These are phyloP conservation scores for Mycteria americana DNA, from an alignment of 2,797 vertebrate species.

Conservation along the genomic window DNA sequence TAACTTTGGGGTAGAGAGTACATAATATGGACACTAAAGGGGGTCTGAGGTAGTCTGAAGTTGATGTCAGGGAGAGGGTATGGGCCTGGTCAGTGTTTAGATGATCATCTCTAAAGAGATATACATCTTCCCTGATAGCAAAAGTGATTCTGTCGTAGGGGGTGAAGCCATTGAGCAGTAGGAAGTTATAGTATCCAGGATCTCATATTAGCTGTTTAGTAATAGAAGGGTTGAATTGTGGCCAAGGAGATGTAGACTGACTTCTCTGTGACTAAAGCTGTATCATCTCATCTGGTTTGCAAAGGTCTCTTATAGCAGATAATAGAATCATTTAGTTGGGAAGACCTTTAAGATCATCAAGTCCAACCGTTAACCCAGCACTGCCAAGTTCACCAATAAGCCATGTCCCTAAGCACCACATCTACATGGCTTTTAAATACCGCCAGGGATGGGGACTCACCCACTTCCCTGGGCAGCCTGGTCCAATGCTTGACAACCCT, in stretches of 20 bases:
- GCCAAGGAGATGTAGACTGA: background rate
- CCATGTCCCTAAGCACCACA: too few relatives aligned
- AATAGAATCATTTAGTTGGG: too few relatives aligned
- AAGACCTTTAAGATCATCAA: too few relatives aligned
- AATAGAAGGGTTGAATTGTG: background rate
- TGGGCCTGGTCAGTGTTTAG: background rate
- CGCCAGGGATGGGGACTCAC: too few relatives aligned
- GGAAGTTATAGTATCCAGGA: background rate
- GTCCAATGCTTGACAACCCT: too few relatives aligned
- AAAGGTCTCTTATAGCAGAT: background rate
- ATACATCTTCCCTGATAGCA: background rate
- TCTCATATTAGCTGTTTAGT: background rate
- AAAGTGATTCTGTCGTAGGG: background rate
- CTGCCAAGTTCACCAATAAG: too few relatives aligned
- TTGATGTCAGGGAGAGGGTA: background rate
- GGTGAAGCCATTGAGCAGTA: background rate
- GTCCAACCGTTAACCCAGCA: too few relatives aligned
- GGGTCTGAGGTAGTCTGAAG: background rate
- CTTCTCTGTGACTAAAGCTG: background rate
- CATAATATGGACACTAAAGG: accelerated
- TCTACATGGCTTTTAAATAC: too few relatives aligned
- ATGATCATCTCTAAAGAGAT: background rate
- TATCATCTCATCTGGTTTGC: background rate
- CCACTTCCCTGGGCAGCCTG: too few relatives aligned
- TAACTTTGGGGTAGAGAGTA: background rate